Evolutionary conservation across 2,888 invertebrate species (phyloP).

Genomic region (Monochamus alternatus): DNA sequence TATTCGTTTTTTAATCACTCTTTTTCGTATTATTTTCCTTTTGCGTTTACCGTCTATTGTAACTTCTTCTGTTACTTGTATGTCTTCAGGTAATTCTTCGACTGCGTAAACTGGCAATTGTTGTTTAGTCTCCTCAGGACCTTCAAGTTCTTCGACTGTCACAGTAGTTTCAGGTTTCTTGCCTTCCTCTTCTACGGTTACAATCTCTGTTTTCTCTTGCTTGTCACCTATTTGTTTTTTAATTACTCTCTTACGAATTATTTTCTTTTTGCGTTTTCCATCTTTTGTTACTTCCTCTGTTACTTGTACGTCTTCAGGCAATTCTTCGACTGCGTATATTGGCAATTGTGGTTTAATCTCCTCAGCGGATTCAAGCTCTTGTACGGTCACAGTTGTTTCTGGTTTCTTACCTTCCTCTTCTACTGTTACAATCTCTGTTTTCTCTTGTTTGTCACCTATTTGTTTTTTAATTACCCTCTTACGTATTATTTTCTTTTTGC

Average conservation of each 20-base stretch:
- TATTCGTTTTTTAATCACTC: slow-evolving; percentile 78
- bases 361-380: slow-evolving; percentile 45
- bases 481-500: slow-evolving; percentile 61
- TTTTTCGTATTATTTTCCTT: slow-evolving; percentile 77
- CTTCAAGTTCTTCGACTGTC: slow-evolving; percentile 56
- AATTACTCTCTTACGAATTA: slow-evolving; percentile 65
- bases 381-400: slow-evolving; percentile 58
- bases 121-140: slow-evolving; percentile 59
- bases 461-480: slow-evolving; percentile 65
- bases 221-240: slow-evolving; percentile 67
- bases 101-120: slow-evolving; percentile 49
- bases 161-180: slow-evolving; percentile 61
- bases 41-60: slow-evolving; percentile 77
- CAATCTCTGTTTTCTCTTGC: slow-evolving; percentile 68
- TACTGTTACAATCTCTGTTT: slow-evolving; percentile 64
- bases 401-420: slow-evolving; percentile 61
- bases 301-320: slow-evolving; percentile 59
- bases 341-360: slow-evolving; percentile 41
- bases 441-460: slow-evolving; percentile 65
- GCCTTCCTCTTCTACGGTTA: slow-evolving; percentile 67
- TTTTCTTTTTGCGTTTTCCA: slow-evolving; percentile 49
- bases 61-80: slow-evolving; percentile 74
- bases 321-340: slow-evolving; percentile 61
- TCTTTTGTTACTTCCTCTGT: slow-evolving; percentile 27
- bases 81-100: slow-evolving; percentile 60